phyloP scores from a whole-genome alignment of 2,888 invertebrate species.

The Carterocephalus palaemon region DNA sequence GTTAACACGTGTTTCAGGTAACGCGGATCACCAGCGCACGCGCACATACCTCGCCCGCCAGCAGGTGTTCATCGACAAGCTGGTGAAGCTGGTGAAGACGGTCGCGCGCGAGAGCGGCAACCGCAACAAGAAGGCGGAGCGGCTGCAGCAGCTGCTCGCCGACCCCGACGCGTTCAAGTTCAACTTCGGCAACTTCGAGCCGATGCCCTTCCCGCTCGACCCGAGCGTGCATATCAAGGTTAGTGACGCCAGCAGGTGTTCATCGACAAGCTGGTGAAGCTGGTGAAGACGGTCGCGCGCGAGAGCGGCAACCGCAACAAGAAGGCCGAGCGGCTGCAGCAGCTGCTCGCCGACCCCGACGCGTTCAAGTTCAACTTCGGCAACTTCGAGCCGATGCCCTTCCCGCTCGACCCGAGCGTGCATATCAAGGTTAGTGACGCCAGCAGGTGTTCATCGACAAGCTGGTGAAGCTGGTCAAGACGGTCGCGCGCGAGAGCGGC shows the following conservation, averaged over 20 bases:
- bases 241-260: constrained; percentile 86
- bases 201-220: constrained; percentile 96
- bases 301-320: constrained; percentile 95
- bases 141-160: constrained; percentile 89
- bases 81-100: constrained; percentile 91
- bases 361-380: constrained; percentile 91
- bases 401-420: constrained; percentile 96
- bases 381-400: constrained; percentile 94
- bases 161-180: constrained; percentile 90
- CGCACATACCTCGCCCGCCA: constrained; percentile 89
- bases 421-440: constrained; percentile 78
- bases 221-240: constrained; percentile 90
- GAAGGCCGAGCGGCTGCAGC: constrained; percentile 93
- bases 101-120: constrained; percentile 95
- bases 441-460: constrained; percentile 96
- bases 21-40: constrained; percentile 84
- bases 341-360: constrained; percentile 88
- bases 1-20: constrained; percentile 63
- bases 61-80: constrained; percentile 93
- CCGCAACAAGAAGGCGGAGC: constrained; percentile 93
- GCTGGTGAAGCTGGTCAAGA: constrained; percentile 91
- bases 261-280: constrained; percentile 91
- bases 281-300: constrained; percentile 92
- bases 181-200: constrained; percentile 93
- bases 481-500: constrained; percentile 93